phyloP scores from a whole-genome alignment of 2,113 vertebrate species.

The Psettodes erumei region DNA sequence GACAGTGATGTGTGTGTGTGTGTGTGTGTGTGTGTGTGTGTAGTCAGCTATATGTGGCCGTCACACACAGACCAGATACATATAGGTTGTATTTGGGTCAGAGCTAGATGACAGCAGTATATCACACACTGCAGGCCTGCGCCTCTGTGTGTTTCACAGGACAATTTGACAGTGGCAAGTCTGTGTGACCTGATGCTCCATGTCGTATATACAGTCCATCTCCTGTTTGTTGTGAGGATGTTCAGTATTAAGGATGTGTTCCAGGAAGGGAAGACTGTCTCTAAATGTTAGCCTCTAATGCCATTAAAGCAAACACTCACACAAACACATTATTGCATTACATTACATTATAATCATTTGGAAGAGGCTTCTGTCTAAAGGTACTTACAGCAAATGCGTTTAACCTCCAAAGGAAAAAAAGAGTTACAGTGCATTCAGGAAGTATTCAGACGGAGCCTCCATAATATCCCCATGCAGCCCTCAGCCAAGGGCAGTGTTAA shows the following conservation, averaged over 20 bases:
- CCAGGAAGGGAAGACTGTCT: too few species aligned
- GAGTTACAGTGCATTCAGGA: too few species aligned
- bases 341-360: neutral
- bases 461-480: too few species aligned
- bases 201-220: neutral
- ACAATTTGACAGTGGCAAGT: neutral
- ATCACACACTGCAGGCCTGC: conserved; percentile 9
- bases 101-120: neutral
- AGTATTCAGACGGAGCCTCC: too few species aligned
- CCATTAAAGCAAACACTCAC: too few species aligned
- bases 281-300: too few species aligned
- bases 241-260: too few species aligned
- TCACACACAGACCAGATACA: neutral
- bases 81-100: neutral
- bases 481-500: too few species aligned
- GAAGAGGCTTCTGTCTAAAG: neutral
- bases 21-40: neutral
- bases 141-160: neutral
- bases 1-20: neutral
- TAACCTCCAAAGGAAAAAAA: neutral
- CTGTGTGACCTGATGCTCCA: conserved; percentile 1
- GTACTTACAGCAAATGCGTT: neutral
- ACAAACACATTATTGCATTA: too few species aligned
- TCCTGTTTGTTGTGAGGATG: neutral
- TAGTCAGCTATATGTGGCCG: neutral